These are phyloP conservation scores for Alentia gelatinosa DNA, from an alignment of 2,888 invertebrate species.

Conservation along the genomic window DNA sequence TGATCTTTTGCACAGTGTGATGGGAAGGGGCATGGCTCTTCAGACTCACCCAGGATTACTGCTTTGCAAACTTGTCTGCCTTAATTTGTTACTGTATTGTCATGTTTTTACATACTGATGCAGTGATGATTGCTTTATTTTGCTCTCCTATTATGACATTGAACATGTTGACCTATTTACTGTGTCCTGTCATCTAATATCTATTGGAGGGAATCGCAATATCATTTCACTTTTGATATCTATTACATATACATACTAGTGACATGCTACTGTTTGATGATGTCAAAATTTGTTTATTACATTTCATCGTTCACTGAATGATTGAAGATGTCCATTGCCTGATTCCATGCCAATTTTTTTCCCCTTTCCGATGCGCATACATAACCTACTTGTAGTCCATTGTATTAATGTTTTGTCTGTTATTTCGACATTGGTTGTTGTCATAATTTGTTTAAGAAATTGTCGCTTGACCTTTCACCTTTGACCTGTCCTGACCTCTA, in stretches of 20 bases:
- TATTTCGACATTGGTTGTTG: conserved; percentile 47
- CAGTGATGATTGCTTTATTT: conserved; percentile 52
- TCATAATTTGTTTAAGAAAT: conserved; percentile 43
- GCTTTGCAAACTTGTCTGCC: conserved; percentile 54
- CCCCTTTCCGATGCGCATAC: conserved; percentile 44
- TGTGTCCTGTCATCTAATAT: conserved; percentile 50
- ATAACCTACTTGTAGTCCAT: conserved; percentile 46
- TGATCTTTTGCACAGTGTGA: conserved; percentile 19
- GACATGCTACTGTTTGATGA: conserved; percentile 37
- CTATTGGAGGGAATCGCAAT: conserved; percentile 34
- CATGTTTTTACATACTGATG: conserved; percentile 51
- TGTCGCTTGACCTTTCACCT: conserved; percentile 49
- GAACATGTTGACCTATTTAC: conserved; percentile 52
- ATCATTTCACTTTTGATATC: conserved; percentile 40
- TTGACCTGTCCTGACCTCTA: conserved; percentile 48
- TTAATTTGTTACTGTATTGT: conserved; percentile 51
- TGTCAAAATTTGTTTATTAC: conserved; percentile 43
- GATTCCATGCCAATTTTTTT: conserved; percentile 46
- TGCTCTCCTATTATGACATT: conserved; percentile 51
- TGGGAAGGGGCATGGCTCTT: conserved; percentile 48
- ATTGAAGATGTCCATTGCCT: conserved; percentile 48
- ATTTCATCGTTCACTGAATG: conserved; percentile 49
- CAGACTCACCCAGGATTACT: conserved; percentile 49
- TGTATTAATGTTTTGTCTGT: conserved; percentile 21
- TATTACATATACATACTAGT: conserved; percentile 35